Evolutionary conservation across 1,140 invertebrate genomes (phyloP).

Genomic region (Holcopasites calliopsidis): DNA sequence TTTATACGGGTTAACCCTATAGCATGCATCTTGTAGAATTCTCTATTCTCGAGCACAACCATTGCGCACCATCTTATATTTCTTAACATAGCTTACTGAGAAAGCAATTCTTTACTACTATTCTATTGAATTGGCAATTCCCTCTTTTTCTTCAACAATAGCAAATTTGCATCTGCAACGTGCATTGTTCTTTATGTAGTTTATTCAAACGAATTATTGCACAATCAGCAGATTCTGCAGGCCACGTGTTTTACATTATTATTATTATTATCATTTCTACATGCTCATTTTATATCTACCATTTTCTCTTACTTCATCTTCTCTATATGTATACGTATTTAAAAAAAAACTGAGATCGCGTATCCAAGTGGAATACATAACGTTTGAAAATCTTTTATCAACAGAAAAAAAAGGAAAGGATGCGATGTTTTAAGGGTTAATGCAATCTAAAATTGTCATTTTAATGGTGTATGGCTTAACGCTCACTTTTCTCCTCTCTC

Average conservation of each 20-base stretch:
- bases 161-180: slow-evolving; percentile 44
- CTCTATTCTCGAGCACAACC: slow-evolving; percentile 68
- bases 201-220: slow-evolving; percentile 11
- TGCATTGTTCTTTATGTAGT: slow-evolving; percentile 19
- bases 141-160: slow-evolving; percentile 8
- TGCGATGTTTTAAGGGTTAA: slow-evolving; percentile 58
- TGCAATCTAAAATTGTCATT: slow-evolving; percentile 52
- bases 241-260: background rate
- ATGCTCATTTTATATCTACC: background rate
- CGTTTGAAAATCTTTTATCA: background rate
- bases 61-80: slow-evolving; percentile 60
- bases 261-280: no score
- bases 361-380: background rate
- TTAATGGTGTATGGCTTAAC: slow-evolving; percentile 60
- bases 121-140: slow-evolving; percentile 26
- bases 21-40: slow-evolving; percentile 26
- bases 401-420: background rate
- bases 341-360: background rate
- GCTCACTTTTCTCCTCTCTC: slow-evolving; percentile 73
- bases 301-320: slow-evolving; percentile 3
- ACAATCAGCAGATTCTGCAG: slow-evolving; percentile 22
- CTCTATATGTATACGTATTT: background rate
- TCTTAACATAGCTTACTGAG: slow-evolving; percentile 29
- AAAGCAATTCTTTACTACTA: slow-evolving; percentile 17
- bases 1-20: no score